These are phyloP conservation scores for Drosophila infuscata DNA, from an alignment of 2,888 invertebrate species.

Conservation along the genomic window DNA sequence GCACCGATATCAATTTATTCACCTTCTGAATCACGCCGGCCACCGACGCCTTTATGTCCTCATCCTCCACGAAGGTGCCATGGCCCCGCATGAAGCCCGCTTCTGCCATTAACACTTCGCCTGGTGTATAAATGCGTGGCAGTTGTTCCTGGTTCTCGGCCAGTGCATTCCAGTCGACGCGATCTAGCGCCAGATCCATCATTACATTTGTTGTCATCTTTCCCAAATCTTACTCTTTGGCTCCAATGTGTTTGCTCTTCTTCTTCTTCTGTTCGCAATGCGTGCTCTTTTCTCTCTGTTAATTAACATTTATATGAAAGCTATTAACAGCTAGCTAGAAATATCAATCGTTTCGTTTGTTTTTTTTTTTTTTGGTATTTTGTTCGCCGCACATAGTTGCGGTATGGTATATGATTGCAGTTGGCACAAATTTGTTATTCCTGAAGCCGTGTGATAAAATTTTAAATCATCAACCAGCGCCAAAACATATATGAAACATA, in stretches of 20 bases:
- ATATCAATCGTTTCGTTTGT: neutral
- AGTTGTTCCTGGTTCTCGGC: slow-evolving; percentile 86
- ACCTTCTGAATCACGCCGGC: slow-evolving; percentile 97
- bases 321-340: neutral
- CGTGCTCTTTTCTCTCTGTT: slow-evolving; percentile 18
- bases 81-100: slow-evolving; percentile 91
- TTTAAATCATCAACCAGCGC: neutral
- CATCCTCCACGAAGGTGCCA: slow-evolving; percentile 96
- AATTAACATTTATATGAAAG: slow-evolving; percentile 11
- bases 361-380: neutral
- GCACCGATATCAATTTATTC: slow-evolving; percentile 96
- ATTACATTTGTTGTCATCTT: slow-evolving; percentile 86
- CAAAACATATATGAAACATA: neutral
- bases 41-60: slow-evolving; percentile 94
- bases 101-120: slow-evolving; percentile 93
- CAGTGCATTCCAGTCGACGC: slow-evolving; percentile 86
- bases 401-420: neutral
- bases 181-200: slow-evolving; percentile 88
- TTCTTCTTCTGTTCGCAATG: slow-evolving; percentile 11
- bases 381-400: neutral
- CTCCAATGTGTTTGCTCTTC: slow-evolving; percentile 16
- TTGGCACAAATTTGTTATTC: neutral
- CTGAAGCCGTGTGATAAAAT: neutral
- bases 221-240: neutral
- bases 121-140: slow-evolving; percentile 92